These are phyloP conservation scores for Cantharis lateralis DNA, from an alignment of 2,888 invertebrate species.

Conservation along the genomic window DNA sequence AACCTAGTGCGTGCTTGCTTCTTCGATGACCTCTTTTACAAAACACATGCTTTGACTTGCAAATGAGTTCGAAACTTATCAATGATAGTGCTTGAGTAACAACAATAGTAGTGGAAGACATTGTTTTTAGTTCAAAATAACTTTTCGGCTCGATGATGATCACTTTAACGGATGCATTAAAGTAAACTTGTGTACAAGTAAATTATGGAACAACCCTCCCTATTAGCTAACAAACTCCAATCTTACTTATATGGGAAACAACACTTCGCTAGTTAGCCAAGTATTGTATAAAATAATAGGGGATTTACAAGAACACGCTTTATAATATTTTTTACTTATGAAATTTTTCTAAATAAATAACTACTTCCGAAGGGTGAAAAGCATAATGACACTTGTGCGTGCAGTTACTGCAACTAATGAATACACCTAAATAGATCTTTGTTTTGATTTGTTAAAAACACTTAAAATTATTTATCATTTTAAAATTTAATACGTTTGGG, in stretches of 20 bases:
- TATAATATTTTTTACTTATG: constrained; percentile 7
- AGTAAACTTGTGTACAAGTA: constrained; percentile 5
- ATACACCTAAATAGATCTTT: constrained; percentile 33
- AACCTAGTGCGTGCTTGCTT: constrained; percentile 22
- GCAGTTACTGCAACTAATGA: constrained; percentile 35
- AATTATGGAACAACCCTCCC: background rate
- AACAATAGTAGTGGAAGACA: constrained; percentile 30
- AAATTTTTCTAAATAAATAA: constrained; percentile 32
- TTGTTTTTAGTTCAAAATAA: constrained; percentile 24
- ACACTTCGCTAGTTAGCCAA: constrained; percentile 20
- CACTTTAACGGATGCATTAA: constrained; percentile 21
- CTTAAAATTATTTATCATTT: background rate
- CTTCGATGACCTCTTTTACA: constrained; percentile 28
- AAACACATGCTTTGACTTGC: constrained; percentile 37
- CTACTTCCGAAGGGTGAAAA: constrained; percentile 28
- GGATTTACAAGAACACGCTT: constrained; percentile 10
- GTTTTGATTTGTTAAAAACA: constrained; percentile 28
- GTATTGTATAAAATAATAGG: constrained; percentile 21
- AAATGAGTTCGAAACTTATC: constrained; percentile 38
- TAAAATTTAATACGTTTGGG: constrained; percentile 19
- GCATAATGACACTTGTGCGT: constrained; percentile 40
- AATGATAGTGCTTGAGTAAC: constrained; percentile 34
- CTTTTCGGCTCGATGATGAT: constrained; percentile 9
- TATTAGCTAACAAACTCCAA: constrained; percentile 16
- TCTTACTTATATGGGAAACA: constrained; percentile 19